A percentile compares a stretch with the other conserved stretches of the same genome.
Conservation (phyloP, 2,113 vertebrate species). For the Mustela nigripes region DNA sequence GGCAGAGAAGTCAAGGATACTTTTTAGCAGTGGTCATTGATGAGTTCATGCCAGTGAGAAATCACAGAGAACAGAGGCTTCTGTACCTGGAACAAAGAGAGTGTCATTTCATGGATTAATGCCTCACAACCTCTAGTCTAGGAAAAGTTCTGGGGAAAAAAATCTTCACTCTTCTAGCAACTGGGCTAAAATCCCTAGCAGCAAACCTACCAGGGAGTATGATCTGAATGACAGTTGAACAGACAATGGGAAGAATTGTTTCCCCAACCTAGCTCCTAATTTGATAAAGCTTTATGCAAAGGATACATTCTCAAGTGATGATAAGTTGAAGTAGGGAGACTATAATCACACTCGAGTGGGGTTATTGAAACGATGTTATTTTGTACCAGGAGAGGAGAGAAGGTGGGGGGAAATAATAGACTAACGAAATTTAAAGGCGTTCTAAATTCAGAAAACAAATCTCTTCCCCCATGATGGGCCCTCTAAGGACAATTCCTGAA, state of each 20-base stretch:
- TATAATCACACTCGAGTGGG: not conserved
- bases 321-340: not conserved
- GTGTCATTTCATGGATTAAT: not conserved
- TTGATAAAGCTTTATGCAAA: slow-evolving; percentile 11
- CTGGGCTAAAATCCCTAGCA: not conserved
- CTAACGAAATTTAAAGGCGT: not conserved
- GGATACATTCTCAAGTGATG: not conserved
- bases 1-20: slow-evolving; percentile 1
- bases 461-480: not conserved
- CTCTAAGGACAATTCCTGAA: not conserved
- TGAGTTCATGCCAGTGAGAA: not conserved
- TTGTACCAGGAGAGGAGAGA: not conserved
- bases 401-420: not conserved
- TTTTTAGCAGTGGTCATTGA: not conserved
- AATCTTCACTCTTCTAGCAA: not conserved
- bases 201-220: not conserved
- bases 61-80: not conserved
- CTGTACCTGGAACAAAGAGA: not conserved
- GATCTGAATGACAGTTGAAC: not conserved
- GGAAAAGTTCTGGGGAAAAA: not conserved
- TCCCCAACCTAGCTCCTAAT: slow-evolving; percentile 14
- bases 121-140: not conserved
- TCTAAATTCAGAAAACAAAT: slow-evolving; percentile 14
- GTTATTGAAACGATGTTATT: not conserved
- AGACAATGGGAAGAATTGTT: not conserved